A percentile compares a stretch with the other conserved stretches of the same genome.
phyloP scores from a whole-genome alignment of 2,797 vertebrate genomes.

The Stomatorhinus walkeri region DNA sequence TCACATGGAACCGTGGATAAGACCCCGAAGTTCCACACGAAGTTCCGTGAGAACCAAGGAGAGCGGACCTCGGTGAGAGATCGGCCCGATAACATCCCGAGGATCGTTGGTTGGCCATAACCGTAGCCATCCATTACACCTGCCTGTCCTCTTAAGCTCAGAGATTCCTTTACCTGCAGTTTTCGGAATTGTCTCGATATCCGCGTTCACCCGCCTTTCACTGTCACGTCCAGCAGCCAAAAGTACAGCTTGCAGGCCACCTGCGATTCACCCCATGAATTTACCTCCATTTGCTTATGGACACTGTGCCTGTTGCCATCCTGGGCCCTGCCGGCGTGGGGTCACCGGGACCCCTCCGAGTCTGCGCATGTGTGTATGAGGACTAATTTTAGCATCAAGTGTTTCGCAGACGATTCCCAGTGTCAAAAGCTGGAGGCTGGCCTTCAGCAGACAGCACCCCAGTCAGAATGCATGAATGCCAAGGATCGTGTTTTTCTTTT shows the following conservation, averaged over 20 bases:
- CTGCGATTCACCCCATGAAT: background rate
- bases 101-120: slow-evolving; percentile 26
- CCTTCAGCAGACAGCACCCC: slow-evolving; percentile 52
- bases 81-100: background rate
- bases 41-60: slow-evolving; percentile 7
- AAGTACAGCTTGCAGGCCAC: background rate
- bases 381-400: slow-evolving; percentile 57
- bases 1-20: background rate
- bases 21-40: slow-evolving; percentile 27
- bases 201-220: background rate
- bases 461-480: slow-evolving; percentile 62
- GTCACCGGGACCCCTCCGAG: background rate
- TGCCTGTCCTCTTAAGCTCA: background rate
- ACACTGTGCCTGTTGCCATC: background rate
- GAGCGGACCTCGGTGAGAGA: background rate
- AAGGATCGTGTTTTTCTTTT: slow-evolving; percentile 45
- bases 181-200: background rate
- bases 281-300: background rate
- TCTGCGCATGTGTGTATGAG: slow-evolving; percentile 31
- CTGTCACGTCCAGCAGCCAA: background rate
- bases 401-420: slow-evolving; percentile 47
- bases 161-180: background rate
- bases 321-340: background rate
- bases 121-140: background rate
- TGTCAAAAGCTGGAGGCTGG: slow-evolving; percentile 41